phyloP scores from a whole-genome alignment of 2,113 vertebrate genomes.

The Calidris pygmaea region DNA sequence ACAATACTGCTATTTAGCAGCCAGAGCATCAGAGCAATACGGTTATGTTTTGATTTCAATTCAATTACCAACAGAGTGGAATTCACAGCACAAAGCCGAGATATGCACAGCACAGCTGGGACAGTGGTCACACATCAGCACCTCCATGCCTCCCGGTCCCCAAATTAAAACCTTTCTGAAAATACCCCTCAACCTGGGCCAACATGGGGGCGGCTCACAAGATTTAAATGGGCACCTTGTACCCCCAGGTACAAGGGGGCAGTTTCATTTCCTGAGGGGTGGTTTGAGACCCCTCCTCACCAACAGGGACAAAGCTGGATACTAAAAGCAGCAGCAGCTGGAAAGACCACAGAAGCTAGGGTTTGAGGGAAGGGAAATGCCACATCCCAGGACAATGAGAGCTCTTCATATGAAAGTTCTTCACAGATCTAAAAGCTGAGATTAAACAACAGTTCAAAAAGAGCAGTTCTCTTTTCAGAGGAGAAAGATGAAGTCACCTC shows the following conservation, averaged over 20 bases:
- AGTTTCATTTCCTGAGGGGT: neutral
- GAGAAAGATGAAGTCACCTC: neutral
- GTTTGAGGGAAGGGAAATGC: neutral
- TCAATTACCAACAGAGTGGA: conserved; percentile 24
- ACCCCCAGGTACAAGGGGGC: accelerated
- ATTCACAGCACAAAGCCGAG: neutral
- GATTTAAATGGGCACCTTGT: accelerated
- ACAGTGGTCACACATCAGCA: neutral
- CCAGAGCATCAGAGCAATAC: neutral
- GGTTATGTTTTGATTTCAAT: conserved; percentile 47
- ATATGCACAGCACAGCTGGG: neutral
- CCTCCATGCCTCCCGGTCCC: neutral
- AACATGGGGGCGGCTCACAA: accelerated
- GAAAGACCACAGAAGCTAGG: neutral
- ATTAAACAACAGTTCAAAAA: neutral
- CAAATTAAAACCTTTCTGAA: neutral
- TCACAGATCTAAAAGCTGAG: neutral
- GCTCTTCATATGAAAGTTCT: neutral
- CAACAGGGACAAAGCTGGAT: neutral
- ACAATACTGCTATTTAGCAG: conserved; percentile 39
- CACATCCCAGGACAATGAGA: neutral
- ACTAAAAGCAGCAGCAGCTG: neutral
- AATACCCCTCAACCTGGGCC: neutral
- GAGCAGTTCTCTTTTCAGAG: neutral
- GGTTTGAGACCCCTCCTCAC: neutral